Evolutionary conservation across 2,888 invertebrate species (phyloP).

Genomic region (Andrena fulva): DNA sequence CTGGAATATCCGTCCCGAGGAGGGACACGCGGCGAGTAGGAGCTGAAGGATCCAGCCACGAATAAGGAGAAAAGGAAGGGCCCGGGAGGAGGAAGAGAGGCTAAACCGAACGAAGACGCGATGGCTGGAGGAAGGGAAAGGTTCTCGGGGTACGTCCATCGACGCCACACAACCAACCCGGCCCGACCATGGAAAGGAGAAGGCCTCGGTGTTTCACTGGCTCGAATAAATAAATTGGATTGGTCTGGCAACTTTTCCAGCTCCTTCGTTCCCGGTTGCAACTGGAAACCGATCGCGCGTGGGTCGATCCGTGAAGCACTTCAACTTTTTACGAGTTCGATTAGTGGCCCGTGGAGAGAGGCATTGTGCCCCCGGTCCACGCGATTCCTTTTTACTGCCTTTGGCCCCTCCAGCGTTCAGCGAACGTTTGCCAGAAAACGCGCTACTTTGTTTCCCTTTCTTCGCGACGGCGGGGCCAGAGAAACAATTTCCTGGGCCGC

Average conservation of each 20-base stretch:
- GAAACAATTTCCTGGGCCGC: slow-evolving; percentile 46
- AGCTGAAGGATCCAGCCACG: neutral
- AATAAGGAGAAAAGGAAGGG: slow-evolving; percentile 10
- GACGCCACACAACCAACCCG: slow-evolving; percentile 30
- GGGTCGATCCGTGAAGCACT: slow-evolving; percentile 45
- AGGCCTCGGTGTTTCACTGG: slow-evolving; percentile 34
- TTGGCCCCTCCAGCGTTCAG: neutral
- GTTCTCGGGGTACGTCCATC: slow-evolving; percentile 22
- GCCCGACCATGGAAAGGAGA: slow-evolving; percentile 1
- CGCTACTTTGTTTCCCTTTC: neutral
- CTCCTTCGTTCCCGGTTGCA: slow-evolving; percentile 28
- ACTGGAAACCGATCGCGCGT: slow-evolving; percentile 46
- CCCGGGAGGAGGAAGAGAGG: neutral
- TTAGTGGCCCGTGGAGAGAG: slow-evolving; percentile 36
- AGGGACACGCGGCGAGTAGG: neutral
- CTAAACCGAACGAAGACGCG: neutral
- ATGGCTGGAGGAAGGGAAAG: slow-evolving; percentile 6
- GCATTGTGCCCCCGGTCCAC: slow-evolving; percentile 30
- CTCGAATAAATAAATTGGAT: slow-evolving; percentile 69
- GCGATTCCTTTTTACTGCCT: slow-evolving; percentile 23
- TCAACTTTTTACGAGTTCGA: slow-evolving; percentile 64
- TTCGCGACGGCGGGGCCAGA: neutral
- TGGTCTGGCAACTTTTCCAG: slow-evolving; percentile 54
- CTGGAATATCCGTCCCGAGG: slow-evolving; percentile 39
- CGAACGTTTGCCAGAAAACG: slow-evolving; percentile 4